phyloP scores from a whole-genome alignment of 2,888 invertebrate species.

The Autographa pulchrina region DNA sequence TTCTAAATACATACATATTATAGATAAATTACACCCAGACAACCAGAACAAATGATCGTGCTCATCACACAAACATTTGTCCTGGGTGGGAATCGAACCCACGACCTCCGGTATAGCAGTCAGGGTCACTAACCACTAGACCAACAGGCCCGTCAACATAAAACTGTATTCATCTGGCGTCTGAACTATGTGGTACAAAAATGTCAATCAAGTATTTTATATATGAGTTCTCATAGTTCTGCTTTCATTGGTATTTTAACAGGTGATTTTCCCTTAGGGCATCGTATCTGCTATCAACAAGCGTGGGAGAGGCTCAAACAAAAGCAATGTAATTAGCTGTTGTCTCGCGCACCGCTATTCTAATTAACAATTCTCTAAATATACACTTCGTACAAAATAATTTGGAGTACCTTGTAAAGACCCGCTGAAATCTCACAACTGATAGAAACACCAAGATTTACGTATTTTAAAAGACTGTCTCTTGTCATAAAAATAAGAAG shows the following conservation, averaged over 20 bases:
- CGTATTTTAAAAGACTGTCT: neutral
- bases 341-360: constrained; percentile 13
- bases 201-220: neutral
- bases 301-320: constrained; percentile 11
- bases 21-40: too few species aligned
- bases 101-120: too few species aligned
- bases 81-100: too few species aligned
- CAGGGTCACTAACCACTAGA: too few species aligned
- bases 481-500: too few species aligned
- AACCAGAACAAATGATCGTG: too few species aligned
- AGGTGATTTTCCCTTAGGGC: constrained; percentile 7
- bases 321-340: constrained; percentile 14
- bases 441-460: neutral
- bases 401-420: constrained; percentile 1
- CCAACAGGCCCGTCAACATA: too few species aligned
- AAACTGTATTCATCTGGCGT: neutral
- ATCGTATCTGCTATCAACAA: neutral
- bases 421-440: neutral
- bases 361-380: constrained; percentile 13
- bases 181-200: neutral
- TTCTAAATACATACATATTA: too few species aligned
- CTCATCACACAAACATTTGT: too few species aligned
- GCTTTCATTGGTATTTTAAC: neutral
- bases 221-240: neutral
- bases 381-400: constrained; percentile 4